phyloP scores from a whole-genome alignment of 2,797 vertebrate genomes.

The Schizopygopsis malacanthus region DNA sequence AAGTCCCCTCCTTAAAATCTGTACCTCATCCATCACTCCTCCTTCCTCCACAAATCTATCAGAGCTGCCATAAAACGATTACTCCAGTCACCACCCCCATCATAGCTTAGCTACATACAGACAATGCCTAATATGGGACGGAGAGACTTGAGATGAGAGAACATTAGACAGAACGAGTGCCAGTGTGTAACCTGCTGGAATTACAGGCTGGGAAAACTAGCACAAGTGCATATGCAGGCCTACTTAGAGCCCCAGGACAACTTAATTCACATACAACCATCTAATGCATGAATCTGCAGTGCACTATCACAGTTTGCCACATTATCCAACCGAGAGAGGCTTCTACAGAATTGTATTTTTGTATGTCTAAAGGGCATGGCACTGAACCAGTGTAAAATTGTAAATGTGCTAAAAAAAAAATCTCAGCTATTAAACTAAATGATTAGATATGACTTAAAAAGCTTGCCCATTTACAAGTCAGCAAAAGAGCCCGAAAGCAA shows the following conservation, averaged over 20 bases:
- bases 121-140: slow-evolving; percentile 74
- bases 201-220: slow-evolving; percentile 28
- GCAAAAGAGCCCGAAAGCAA: slow-evolving; percentile 9
- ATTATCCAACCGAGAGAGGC: not conserved
- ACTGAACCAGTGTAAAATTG: not conserved
- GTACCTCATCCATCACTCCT: slow-evolving; percentile 62
- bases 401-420: not conserved
- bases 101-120: slow-evolving; percentile 51
- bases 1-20: slow-evolving; percentile 44
- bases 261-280: not conserved
- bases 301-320: not conserved
- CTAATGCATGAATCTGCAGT: not conserved
- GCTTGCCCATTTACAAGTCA: not conserved
- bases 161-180: not conserved
- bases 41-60: slow-evolving; percentile 63
- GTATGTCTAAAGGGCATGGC: not conserved
- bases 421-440: not conserved
- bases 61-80: slow-evolving; percentile 50
- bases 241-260: slow-evolving; percentile 1
- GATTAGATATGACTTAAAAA: not conserved
- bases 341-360: not conserved
- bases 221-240: not conserved
- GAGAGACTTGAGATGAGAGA: slow-evolving; percentile 37
- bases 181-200: slow-evolving; percentile 61
- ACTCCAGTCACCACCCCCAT: slow-evolving; percentile 26